Evolutionary conservation across 2,113 vertebrate genomes (phyloP).

Genomic region (Thinocorus orbignyianus): DNA sequence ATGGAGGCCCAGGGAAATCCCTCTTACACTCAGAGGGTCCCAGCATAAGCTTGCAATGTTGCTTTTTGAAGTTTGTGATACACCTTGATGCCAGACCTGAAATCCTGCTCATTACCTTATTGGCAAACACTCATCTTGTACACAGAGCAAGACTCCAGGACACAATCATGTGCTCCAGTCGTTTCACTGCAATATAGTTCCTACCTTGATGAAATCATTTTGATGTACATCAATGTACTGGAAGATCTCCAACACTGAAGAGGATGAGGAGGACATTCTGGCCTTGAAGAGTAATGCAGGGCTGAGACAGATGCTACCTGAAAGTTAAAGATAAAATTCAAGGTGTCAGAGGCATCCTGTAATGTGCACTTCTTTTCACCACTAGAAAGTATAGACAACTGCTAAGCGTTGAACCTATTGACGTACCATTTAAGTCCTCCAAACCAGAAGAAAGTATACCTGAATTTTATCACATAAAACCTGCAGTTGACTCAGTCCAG

Average conservation of each 20-base stretch:
- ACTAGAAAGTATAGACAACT: neutral
- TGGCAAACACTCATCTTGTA: neutral
- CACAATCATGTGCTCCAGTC: neutral
- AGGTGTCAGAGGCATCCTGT: neutral
- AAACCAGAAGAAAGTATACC: neutral
- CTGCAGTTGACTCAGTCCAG: neutral
- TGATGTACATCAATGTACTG: slow-evolving; percentile 68
- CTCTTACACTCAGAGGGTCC: neutral
- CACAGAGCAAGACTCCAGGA: rapidly evolving
- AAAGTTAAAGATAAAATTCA: neutral
- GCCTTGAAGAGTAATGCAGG: neutral
- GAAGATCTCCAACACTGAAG: slow-evolving; percentile 14
- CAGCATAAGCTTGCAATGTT: neutral
- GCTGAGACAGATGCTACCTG: neutral
- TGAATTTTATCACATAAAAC: neutral
- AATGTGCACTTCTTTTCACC: neutral
- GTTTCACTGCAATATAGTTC: neutral
- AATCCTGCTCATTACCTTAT: neutral
- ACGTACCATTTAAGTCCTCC: neutral
- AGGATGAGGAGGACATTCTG: neutral
- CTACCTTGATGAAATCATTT: slow-evolving; percentile 70
- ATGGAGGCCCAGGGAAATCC: neutral
- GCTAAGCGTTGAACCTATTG: neutral
- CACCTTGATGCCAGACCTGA: neutral
- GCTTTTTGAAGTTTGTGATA: neutral